Evolutionary conservation across 2,797 vertebrate species (phyloP).

Genomic region (Anolis apletophallus): DNA sequence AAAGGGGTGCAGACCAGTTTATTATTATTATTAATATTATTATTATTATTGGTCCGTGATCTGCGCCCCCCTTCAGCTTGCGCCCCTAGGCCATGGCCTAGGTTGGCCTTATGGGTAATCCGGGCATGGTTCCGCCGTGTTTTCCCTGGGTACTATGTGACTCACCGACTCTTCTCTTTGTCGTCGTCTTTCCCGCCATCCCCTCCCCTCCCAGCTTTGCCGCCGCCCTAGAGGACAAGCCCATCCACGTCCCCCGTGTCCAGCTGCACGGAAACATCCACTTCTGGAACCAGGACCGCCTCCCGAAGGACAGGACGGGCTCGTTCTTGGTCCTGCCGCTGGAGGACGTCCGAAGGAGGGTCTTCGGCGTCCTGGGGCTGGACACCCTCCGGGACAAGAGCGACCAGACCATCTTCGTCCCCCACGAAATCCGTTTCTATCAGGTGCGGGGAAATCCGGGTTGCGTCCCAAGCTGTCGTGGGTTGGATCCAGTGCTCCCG

Average conservation of each 20-base stretch:
- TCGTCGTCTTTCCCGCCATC: not conserved
- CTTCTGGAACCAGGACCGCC: slow-evolving; percentile 76
- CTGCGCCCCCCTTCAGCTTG: too few species aligned
- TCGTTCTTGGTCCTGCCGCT: slow-evolving; percentile 80
- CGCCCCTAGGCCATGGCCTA: too few species aligned
- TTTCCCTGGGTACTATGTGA: not conserved
- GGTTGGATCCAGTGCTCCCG: too few species aligned
- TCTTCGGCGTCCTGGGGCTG: slow-evolving; percentile 79
- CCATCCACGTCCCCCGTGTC: slow-evolving; percentile 79
- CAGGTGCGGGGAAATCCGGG: slow-evolving; percentile 70
- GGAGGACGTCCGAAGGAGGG: slow-evolving; percentile 71
- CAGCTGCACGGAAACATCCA: slow-evolving; percentile 78
- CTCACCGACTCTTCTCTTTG: not conserved
- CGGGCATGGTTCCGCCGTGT: too few species aligned
- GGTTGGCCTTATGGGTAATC: too few species aligned
- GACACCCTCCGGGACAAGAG: slow-evolving; percentile 76
- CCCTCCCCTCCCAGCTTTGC: slow-evolving; percentile 74
- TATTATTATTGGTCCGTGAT: too few species aligned
- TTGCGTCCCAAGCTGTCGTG: too few species aligned
- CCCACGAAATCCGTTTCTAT: slow-evolving; percentile 81
- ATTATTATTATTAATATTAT: too few species aligned
- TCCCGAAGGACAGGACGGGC: slow-evolving; percentile 66
- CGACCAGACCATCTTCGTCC: slow-evolving; percentile 73
- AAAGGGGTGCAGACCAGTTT: too few species aligned
- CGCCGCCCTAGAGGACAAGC: slow-evolving; percentile 75